Evolutionary conservation across 1,140 invertebrate species (phyloP), one percentile per base, ranked within the genome.

Genomic region (Phymastichus coffea): DNA sequence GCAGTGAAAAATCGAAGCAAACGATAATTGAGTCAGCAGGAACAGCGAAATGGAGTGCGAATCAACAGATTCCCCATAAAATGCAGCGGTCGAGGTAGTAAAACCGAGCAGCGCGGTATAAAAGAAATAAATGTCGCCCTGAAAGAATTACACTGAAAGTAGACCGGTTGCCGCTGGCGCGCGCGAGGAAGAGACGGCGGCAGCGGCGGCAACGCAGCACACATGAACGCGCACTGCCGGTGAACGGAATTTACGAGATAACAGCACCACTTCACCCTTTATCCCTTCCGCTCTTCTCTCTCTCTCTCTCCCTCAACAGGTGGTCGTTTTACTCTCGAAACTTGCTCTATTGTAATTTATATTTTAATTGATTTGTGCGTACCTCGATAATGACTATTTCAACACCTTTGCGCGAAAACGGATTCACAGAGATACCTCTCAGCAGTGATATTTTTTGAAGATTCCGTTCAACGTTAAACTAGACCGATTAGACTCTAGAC

Each of bases 221-320:
- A 41, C 46, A 52, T 70, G 66, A 61, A 67, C 66, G 62, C 65
- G 62, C 65, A 70, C 64, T n/a, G 61, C 61, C 49, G 61, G 54
- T 52, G 63, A 61, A 66, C 64, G 66, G 66, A 78, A 79, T 79
- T 79, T 79, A 79, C 75, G 76, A 78, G 75, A 78, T 79, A 76
- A 72, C 73, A 66, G 64, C 57, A 68, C 70, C 69, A 64, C 63
- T 73, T 71, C 67, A 71, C 66, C 67, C 67, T 70, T 72, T 71
- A 69, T 69, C 66, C 68, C 67, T 63, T 64, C 66, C 23, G 48
- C 30, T 33, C 17, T 12, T 38, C 37, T n/a, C 28, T 40, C 35
- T 41, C 33, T 22, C 70, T 67, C 67, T 65, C 71, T 51, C 64
- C 63, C 66, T 75, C 77, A 79, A 79, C 77, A 79, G 75, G 77